Base-by-base conservation (phyloP, 2,113 vertebrate genomes). In the Protomyctophum bolini region DNA sequence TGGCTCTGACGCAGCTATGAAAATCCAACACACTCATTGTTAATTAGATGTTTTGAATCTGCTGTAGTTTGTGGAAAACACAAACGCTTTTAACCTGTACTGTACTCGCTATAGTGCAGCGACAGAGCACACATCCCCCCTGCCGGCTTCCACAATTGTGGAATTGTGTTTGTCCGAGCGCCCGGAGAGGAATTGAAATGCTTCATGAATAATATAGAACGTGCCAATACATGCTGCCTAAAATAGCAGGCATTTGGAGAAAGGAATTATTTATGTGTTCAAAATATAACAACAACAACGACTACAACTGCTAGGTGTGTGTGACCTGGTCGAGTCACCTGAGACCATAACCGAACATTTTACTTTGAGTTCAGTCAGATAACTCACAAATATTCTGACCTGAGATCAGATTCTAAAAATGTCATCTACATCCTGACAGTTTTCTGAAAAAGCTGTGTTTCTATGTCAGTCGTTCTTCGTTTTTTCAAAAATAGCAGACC, bases 241-340 rank as follows among this genome's bases (percentile, higher is more conserved):
- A 83, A 85, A 87, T 85, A 82, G 83, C 63, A 75, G 45, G 61
- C 74, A 69, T 86, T 86, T 74, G 72, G 58, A 73, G 63, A 14
- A 28, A 75, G 67, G 46, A 74, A 81, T 83, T 66, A 87, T 78
- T 89, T 70, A 82, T 85, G 47, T 2, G 60, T 71, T 56, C 62
- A 67, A 78, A 46, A 79, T 72, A 75, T 65, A 77, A 77, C 58
- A 81, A 81, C 64, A 83, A 75, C 77, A 58, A 41, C 33, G 4
- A 33, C 33, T 74, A 70, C 3, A 1, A 12, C 62, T 10, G 45
- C 28, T 71, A 46, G 60, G 71, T 6, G 10, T 21, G 7, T 70
- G 81, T 66, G 54, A 63, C 33, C 11, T 21, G 7, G 41, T 63
- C 62, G 63, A n/a, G 61, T 70, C 64, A 72, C 63, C 70, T 64